Conservation (phyloP, 2,888 invertebrate species). For the Amaurobius ferox region DNA sequence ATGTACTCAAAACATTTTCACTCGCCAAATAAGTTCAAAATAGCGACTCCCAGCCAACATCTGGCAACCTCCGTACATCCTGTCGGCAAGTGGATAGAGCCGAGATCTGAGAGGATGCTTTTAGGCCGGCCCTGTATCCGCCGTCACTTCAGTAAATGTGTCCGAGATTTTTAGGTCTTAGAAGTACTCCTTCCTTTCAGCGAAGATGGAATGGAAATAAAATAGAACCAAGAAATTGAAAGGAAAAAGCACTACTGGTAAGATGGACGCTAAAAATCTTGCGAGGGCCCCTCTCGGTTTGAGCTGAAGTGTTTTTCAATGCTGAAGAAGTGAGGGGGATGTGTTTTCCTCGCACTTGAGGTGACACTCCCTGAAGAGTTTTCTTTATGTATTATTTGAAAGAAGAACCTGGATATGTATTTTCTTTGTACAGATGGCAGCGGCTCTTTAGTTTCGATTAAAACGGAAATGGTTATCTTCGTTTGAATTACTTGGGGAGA, state of each 20-base stretch:
- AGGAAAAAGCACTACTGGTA: conserved; percentile 13
- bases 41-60: conserved; percentile 28
- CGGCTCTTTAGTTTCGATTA: neutral
- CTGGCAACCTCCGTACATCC: conserved; percentile 44
- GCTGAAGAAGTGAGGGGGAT: conserved; percentile 50
- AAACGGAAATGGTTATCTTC: too few species aligned
- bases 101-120: conserved; percentile 59
- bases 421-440: neutral
- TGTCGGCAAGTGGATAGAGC: conserved; percentile 63
- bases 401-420: neutral
- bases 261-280: conserved; percentile 63
- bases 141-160: conserved; percentile 71
- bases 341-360: conserved; percentile 63
- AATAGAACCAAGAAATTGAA: conserved; percentile 15
- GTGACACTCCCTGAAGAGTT: conserved; percentile 56
- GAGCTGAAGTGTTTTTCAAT: conserved; percentile 70
- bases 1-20: too few species aligned
- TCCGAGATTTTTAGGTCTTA: conserved; percentile 65
- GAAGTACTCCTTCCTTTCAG: conserved; percentile 62
- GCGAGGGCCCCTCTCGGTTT: conserved; percentile 41
- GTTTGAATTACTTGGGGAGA: too few species aligned
- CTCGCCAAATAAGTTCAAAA: too few species aligned
- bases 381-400: neutral
- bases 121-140: conserved; percentile 59
- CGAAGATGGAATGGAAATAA: conserved; percentile 49